Percentiles rank a stretch among this genome's conserved stretches.
Conservation (phyloP, 2,888 invertebrate genomes). For the Temnothorax ravouxi region DNA sequence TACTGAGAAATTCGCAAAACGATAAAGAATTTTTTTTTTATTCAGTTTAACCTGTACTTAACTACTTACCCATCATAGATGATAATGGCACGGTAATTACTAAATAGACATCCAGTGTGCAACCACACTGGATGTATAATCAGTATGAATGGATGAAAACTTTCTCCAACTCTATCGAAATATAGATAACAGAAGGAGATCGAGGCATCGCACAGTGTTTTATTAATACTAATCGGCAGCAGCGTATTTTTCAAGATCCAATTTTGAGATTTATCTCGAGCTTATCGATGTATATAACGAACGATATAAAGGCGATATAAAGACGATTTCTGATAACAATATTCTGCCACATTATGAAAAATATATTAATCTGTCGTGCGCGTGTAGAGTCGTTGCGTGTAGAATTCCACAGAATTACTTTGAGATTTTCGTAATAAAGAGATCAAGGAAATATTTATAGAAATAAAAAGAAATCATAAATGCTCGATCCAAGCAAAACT, state of each 20-base stretch:
- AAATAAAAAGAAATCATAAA: too few relatives aligned
- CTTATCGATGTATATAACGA: neutral
- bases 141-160: neutral
- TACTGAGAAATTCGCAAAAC: too few relatives aligned
- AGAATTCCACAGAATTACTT: neutral
- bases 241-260: neutral
- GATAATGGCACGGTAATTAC: too few relatives aligned
- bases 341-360: neutral
- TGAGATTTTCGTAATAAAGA: neutral
- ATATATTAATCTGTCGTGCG: neutral
- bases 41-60: too few relatives aligned
- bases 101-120: too few relatives aligned
- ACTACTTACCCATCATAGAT: too few relatives aligned
- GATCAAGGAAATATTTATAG: neutral
- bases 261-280: constrained; percentile 5
- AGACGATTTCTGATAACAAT: neutral
- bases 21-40: too few relatives aligned
- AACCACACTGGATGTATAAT: neutral
- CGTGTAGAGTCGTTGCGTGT: neutral
- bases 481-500: too few relatives aligned
- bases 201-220: neutral
- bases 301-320: neutral
- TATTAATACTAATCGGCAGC: neutral
- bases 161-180: neutral
- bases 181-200: neutral